Evolutionary conservation across 2,797 vertebrate species (phyloP), one percentile per base, ranked within the genome.

Genomic region (Gouania willdenowi): DNA sequence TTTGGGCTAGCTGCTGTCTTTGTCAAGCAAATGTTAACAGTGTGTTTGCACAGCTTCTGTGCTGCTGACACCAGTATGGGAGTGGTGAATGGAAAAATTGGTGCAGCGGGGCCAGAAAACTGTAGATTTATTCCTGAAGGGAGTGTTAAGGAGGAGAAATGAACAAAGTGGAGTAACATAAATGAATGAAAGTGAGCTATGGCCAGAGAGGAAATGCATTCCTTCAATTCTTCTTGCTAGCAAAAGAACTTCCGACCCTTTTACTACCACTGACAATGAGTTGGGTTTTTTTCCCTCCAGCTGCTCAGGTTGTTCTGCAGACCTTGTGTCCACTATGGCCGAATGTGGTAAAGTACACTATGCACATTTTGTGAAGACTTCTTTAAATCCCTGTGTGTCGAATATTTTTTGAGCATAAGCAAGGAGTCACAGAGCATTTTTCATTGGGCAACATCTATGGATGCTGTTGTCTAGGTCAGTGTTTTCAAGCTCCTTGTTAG

Each of bases 161-260:
- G n/a, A n/a, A n/a, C n/a, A n/a, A n/a, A n/a, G n/a, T n/a, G n/a
- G n/a, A n/a, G n/a, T n/a, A n/a, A n/a, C n/a, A n/a, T n/a, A n/a
- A n/a, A 10, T 10, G 18, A 19, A 18, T 10, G 10, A 19, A 18
- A 25, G 30, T 19, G 23, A 37, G 29, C 57, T 7, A 34, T 28
- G 57, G 48, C 39, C 37, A 39, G 33, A 64, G 33, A 48, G 58
- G 66, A 71, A 71, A 43, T 58, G 31, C 71, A 68, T 75, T 63
- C 55, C 29, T 19, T 45, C 28, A 9, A 41, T 64, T 40, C 65
- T 60, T 56, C 40, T 60, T 58, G 21, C 55, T 61, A 46, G 44
- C 62, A 47, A 46, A 56, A 13, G n/a, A 60, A 45, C 35, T 33
- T 6, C 26, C 57, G 67, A 68, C 55, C 66, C 77, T 80, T 71